Base-by-base conservation (phyloP, 1,140 invertebrate species). In the Cataglyphis hispanica region DNA sequence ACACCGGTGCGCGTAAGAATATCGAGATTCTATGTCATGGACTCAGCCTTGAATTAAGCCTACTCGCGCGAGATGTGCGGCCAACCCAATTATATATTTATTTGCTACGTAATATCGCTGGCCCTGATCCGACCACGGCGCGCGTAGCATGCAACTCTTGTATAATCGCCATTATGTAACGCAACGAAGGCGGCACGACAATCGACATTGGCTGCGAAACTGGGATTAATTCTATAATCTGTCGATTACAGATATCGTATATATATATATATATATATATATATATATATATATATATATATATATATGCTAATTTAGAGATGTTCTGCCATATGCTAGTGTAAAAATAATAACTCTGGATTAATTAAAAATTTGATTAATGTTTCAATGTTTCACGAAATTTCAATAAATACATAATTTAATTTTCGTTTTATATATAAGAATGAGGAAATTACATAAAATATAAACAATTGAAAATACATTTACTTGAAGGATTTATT, bases 11-110 rank as follows among this genome's bases (percentile, higher is more conserved):
- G 53, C 67, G 83, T 70, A 46, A 63, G 86, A 86, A 85, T 70
- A 78, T 67, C 86, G 74, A 93, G 91, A 92, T 93, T 93, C 92
- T 92, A 93, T 93, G 93, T 92, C 93, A 93, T 89, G 93, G 92
- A 91, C 90, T 86, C 72, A 90, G 78, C 91, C 92, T 93, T 93
- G 91, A 89, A 89, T 92, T 78, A 64, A 93, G 85, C 89, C 87
- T 90, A 91, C 86, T 40, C 53, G 53, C 53, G 13, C 27, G 58
- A 27, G 86, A 89, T 70, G 70, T 75, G 81, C 87, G 70, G 90
- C 89, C 91, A 93, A 93, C 91, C 91, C 88, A 93, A 92, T 93
- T 92, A 93, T 92, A 92, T 91, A 93, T 94, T 92, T 92, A 93
- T 93, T 92, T 89, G 89, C 90, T 87, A 91, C 92, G 93, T 94